These are phyloP conservation scores for Leistus spinibarbis DNA, from an alignment of 2,888 invertebrate genomes.

Conservation along the genomic window DNA sequence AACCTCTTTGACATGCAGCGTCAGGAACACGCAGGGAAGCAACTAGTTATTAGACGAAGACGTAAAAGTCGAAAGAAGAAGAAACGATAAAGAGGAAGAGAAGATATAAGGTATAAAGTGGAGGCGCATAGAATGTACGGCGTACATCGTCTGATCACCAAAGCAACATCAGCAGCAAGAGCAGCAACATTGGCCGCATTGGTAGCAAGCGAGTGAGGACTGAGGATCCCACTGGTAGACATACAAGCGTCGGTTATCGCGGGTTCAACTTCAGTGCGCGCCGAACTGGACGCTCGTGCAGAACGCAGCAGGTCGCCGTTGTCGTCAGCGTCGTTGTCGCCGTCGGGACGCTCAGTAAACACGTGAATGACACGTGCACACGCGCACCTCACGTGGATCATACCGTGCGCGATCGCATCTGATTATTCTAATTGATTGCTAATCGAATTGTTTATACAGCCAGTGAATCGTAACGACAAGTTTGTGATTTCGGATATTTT, in stretches of 20 bases:
- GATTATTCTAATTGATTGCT: background rate
- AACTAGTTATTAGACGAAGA: background rate
- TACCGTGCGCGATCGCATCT: background rate
- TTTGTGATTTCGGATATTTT: background rate
- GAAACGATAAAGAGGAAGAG: background rate
- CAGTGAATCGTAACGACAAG: background rate
- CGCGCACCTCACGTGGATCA: background rate
- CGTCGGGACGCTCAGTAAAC: slow-evolving; percentile 2
- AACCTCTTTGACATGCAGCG: background rate
- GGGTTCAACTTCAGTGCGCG: slow-evolving; percentile 15
- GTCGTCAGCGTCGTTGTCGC: background rate
- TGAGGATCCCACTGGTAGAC: slow-evolving; percentile 1
- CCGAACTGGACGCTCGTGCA: background rate
- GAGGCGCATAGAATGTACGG: background rate
- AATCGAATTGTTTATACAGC: background rate
- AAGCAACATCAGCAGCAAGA: background rate
- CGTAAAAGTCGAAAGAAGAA: background rate
- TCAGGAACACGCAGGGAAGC: background rate
- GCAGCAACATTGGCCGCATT: background rate
- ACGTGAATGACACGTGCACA: background rate
- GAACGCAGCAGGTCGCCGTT: slow-evolving; percentile 5
- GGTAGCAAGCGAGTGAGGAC: background rate
- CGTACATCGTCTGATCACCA: background rate
- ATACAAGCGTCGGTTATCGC: background rate
- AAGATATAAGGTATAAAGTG: background rate